Evolutionary conservation across 2,797 vertebrate genomes (phyloP).

Genomic region (Malurus leucopterus): DNA sequence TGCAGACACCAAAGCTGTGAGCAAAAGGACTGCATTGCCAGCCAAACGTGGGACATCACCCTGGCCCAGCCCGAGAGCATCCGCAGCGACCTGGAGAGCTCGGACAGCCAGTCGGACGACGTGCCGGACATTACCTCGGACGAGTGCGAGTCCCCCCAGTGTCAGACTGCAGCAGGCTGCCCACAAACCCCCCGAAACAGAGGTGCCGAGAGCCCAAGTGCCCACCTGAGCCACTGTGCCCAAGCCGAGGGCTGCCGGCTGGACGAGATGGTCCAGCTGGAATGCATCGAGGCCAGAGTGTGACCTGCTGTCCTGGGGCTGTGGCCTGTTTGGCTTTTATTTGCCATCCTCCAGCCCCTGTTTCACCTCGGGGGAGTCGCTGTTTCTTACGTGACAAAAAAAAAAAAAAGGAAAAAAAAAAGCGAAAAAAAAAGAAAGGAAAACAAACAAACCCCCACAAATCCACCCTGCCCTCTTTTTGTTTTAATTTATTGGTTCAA

Average conservation of each 20-base stretch:
- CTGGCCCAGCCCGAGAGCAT: constrained; percentile 97
- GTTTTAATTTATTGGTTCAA: constrained; percentile 77
- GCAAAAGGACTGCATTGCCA: constrained; percentile 81
- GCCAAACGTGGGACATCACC: constrained; percentile 84
- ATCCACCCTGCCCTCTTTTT: neutral
- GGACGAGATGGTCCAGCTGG: constrained; percentile 65
- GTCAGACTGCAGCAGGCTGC: constrained; percentile 66
- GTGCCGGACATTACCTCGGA: constrained; percentile 95
- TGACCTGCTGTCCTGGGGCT: constrained; percentile 42
- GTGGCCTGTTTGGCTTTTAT: constrained; percentile 25
- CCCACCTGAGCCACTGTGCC: constrained; percentile 73
- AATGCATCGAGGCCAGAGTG: constrained; percentile 73
- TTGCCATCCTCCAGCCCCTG: constrained; percentile 34
- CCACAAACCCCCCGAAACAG: constrained; percentile 60
- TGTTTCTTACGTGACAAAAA: constrained; percentile 57
- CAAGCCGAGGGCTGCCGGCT: constrained; percentile 65
- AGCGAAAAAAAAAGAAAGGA: neutral
- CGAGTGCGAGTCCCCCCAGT: constrained; percentile 89
- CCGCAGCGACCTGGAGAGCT: constrained; percentile 96
- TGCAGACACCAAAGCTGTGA: constrained; percentile 76
- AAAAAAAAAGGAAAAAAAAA: neutral
- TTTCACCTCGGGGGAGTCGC: constrained; percentile 45
- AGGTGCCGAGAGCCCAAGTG: constrained; percentile 77
- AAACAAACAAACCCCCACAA: neutral
- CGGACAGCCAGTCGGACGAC: constrained; percentile 95